Conservation (phyloP, 2,888 invertebrate genomes). For the Aricia artaxerxes region DNA sequence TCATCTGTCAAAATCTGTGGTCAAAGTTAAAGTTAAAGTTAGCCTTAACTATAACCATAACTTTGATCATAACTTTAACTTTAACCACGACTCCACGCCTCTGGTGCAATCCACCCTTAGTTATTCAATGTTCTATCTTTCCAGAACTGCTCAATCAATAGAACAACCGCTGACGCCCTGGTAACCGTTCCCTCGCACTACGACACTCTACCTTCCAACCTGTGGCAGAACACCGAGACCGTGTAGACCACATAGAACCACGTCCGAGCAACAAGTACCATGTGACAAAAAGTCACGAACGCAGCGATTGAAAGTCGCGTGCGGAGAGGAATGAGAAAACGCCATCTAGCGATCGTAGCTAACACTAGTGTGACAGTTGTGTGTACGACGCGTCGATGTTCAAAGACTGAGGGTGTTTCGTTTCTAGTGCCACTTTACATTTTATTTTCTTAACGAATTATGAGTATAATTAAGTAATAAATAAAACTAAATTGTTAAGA, state of each 20-base stretch:
- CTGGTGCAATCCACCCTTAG: too few relatives aligned
- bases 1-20: too few relatives aligned
- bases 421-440: conserved; percentile 19
- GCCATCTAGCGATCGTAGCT: conserved; percentile 37
- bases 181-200: conserved; percentile 89
- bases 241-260: conserved; percentile 49
- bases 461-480: background rate
- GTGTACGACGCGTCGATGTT: conserved; percentile 2
- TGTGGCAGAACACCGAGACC: conserved; percentile 72
- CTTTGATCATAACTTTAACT: too few relatives aligned
- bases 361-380: conserved; percentile 24
- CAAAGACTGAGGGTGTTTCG: conserved; percentile 27
- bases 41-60: too few relatives aligned
- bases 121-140: conserved; percentile 45
- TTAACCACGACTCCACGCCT: too few relatives aligned
- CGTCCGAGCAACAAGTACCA: conserved; percentile 52
- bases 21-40: too few relatives aligned
- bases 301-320: conserved; percentile 49
- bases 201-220: conserved; percentile 79
- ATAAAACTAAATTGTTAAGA: background rate
- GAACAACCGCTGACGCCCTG: conserved; percentile 86
- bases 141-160: conserved; percentile 85
- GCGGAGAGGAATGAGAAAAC: conserved; percentile 25
- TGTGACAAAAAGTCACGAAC: conserved; percentile 39
- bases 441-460: conserved; percentile 9